Evolutionary conservation across 2,797 vertebrate genomes (phyloP).

Genomic region (Gallinago nigripennis): DNA sequence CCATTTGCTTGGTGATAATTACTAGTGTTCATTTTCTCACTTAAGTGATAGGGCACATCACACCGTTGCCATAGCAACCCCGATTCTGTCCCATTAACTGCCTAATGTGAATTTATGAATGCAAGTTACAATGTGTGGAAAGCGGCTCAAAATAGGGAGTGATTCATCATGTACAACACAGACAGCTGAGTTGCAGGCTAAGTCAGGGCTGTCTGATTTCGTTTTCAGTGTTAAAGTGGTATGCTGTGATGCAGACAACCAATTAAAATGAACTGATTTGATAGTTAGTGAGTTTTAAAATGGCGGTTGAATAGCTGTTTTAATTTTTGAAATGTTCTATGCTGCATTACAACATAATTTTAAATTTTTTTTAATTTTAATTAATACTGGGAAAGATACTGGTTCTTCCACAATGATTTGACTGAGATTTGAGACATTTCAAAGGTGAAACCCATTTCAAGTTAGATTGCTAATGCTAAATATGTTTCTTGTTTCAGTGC

Average conservation of each 20-base stretch:
- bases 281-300: slow-evolving; percentile 48
- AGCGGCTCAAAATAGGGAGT: slow-evolving; percentile 48
- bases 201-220: slow-evolving; percentile 34
- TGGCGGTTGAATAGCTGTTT: background rate
- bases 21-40: slow-evolving; percentile 69
- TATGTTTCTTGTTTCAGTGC: background rate
- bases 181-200: slow-evolving; percentile 48
- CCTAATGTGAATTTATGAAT: slow-evolving; percentile 78
- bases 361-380: background rate
- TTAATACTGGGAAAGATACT: background rate
- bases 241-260: background rate
- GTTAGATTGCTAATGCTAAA: background rate
- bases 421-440: background rate
- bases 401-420: background rate
- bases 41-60: slow-evolving; percentile 64
- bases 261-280: slow-evolving; percentile 7
- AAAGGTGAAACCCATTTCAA: background rate
- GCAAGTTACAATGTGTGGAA: slow-evolving; percentile 64
- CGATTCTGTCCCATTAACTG: slow-evolving; percentile 73
- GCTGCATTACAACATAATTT: background rate
- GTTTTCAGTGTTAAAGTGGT: slow-evolving; percentile 1
- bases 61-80: slow-evolving; percentile 78
- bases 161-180: slow-evolving; percentile 40
- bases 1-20: slow-evolving; percentile 76
- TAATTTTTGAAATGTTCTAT: background rate